Evolutionary conservation across 1,140 invertebrate species (phyloP).

Genomic region (Saccostrea cuccullata): DNA sequence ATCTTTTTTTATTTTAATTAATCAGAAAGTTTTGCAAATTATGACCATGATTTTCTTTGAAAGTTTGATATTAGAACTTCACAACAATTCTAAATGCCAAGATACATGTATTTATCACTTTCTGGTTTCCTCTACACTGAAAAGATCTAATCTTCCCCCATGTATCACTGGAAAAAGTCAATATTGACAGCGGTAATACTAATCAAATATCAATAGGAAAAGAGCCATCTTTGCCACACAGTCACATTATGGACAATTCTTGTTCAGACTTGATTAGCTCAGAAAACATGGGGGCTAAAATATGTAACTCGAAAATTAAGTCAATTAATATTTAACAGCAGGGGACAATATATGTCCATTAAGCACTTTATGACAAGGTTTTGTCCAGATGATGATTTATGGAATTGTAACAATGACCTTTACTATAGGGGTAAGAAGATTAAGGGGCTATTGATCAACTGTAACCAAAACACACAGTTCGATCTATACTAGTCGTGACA

Average conservation of each 20-base stretch:
- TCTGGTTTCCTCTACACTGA: too few relatives aligned
- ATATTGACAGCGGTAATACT: neutral
- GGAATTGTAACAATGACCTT: neutral
- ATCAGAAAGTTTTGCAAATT: too few relatives aligned
- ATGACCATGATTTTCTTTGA: too few relatives aligned
- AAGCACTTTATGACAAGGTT: neutral
- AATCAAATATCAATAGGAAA: neutral
- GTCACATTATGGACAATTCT: neutral
- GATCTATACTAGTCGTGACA: neutral
- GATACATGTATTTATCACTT: too few relatives aligned
- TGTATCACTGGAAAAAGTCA: neutral
- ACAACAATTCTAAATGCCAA: too few relatives aligned
- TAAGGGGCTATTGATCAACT: neutral
- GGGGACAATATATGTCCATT: neutral
- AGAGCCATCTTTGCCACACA: neutral
- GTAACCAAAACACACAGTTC: constrained; percentile 10
- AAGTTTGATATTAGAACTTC: too few relatives aligned
- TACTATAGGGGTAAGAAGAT: neutral
- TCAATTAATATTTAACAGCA: neutral
- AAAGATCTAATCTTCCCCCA: too few relatives aligned
- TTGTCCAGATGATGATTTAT: neutral
- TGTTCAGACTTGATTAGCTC: constrained; percentile 6
- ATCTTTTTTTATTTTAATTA: too few relatives aligned
- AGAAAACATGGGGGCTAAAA: neutral
- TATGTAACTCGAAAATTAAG: neutral